A percentile compares a stretch with the other conserved stretches of the same genome.
Conservation (phyloP, 2,888 invertebrate genomes). For the Cotesia congregata region DNA sequence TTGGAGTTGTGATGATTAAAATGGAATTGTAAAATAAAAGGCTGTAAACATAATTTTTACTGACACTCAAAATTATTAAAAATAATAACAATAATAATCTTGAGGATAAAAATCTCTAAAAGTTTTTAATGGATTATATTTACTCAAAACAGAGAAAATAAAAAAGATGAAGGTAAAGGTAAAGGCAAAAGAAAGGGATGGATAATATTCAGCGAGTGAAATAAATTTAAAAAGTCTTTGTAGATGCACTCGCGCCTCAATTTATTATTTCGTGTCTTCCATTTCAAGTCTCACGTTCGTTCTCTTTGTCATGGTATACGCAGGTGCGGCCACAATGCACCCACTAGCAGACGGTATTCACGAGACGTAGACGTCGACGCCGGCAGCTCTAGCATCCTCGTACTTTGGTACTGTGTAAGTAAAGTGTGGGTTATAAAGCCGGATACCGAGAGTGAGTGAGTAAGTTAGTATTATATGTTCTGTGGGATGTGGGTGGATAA, state of each 20-base stretch:
- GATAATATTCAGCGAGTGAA: not conserved
- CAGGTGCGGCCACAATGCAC: constrained; percentile 59
- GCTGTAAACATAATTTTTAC: too few species aligned
- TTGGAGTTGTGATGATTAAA: too few species aligned
- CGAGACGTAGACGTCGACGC: constrained; percentile 40
- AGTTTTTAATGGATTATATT: constrained; percentile 5
- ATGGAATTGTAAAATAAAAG: too few species aligned
- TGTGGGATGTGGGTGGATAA: constrained; percentile 25
- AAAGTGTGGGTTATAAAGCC: constrained; percentile 45
- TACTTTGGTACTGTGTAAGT: constrained; percentile 32
- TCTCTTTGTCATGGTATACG: constrained; percentile 51
- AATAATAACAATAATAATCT: not conserved
- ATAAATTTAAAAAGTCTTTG: constrained; percentile 32
- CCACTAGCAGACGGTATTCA: constrained; percentile 57
- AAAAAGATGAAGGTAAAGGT: not conserved
- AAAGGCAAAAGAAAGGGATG: not conserved
- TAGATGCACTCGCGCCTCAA: constrained; percentile 27
- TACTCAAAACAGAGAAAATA: not conserved
- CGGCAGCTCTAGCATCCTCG: constrained; percentile 22
- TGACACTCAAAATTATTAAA: not conserved
- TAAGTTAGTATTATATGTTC: not conserved
- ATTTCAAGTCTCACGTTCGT: constrained; percentile 35
- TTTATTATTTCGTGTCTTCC: constrained; percentile 35
- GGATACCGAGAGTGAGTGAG: constrained; percentile 51
- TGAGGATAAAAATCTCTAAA: not conserved